These are phyloP conservation scores for Pantala flavescens DNA, from an alignment of 1,140 invertebrate genomes.

Conservation along the genomic window DNA sequence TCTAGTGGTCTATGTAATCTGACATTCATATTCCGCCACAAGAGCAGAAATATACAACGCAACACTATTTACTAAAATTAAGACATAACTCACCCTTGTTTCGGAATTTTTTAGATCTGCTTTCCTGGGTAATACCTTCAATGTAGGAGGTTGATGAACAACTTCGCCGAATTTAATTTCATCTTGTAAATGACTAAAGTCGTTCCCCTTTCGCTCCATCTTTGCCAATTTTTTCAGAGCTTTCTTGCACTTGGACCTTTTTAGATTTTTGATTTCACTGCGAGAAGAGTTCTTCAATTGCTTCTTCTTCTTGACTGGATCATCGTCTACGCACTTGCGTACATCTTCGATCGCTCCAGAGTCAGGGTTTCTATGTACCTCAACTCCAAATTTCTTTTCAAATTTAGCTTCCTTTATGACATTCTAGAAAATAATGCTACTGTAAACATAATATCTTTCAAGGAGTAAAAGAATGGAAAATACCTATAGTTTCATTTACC, in stretches of 20 bases:
- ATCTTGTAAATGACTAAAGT: not conserved
- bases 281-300: not conserved
- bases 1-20: no score
- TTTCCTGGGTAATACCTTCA: not conserved
- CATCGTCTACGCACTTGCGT: not conserved
- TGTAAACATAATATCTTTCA: no score
- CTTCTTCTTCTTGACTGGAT: not conserved
- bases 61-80: no score
- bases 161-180: not conserved
- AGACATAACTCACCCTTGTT: not conserved
- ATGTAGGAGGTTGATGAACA: not conserved
- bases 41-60: no score
- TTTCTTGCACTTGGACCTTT: not conserved
- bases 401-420: not conserved
- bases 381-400: not conserved
- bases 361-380: not conserved
- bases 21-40: no score
- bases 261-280: not conserved
- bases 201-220: not conserved
- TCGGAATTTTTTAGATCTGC: not conserved
- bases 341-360: not conserved
- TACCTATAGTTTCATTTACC: not conserved
- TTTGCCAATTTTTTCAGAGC: not conserved
- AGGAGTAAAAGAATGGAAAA: not conserved
- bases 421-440: not conserved